phyloP scores from a whole-genome alignment of 2,113 vertebrate species.

The Paraplagusia blochii region DNA sequence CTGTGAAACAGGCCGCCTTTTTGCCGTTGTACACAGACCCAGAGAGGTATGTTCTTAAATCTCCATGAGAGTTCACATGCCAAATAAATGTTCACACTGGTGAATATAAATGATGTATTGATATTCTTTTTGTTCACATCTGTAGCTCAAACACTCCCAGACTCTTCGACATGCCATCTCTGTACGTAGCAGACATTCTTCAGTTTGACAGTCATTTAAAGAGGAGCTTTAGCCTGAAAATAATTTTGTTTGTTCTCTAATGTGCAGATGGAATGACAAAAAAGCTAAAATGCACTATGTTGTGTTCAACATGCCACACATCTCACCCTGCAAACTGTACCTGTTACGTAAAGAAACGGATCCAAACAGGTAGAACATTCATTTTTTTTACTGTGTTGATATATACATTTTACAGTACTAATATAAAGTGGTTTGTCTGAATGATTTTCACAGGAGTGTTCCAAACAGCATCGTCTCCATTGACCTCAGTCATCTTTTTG shows the following conservation, averaged over 20 bases:
- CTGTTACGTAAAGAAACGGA: constrained; percentile 87
- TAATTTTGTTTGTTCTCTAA: constrained; percentile 17
- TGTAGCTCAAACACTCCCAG: constrained; percentile 80
- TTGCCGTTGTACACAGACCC: constrained; percentile 82
- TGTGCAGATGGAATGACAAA: constrained; percentile 91
- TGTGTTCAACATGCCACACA: constrained; percentile 88
- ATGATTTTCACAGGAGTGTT: constrained; percentile 70
- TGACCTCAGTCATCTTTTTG: constrained; percentile 80
- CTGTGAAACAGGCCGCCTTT: constrained; percentile 83
- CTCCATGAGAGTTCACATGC: not conserved
- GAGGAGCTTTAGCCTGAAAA: not conserved
- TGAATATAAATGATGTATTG: not conserved
- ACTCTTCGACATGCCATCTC: constrained; percentile 88
- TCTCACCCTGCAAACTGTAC: constrained; percentile 83
- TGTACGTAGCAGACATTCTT: constrained; percentile 78
- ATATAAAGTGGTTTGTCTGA: not conserved
- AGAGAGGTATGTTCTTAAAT: constrained; percentile 75
- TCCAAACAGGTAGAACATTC: constrained; percentile 79
- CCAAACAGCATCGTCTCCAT: constrained; percentile 81
- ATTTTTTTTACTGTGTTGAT: constrained; percentile 22
- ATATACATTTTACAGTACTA: not conserved
- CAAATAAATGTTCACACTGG: too few species aligned
- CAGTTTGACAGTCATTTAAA: constrained; percentile 1
- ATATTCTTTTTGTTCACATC: constrained; percentile 21
- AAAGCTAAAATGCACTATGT: constrained; percentile 87